Evolutionary conservation across 1,140 invertebrate genomes (phyloP).

Genomic region (Tetranychus cinnabarinus): DNA sequence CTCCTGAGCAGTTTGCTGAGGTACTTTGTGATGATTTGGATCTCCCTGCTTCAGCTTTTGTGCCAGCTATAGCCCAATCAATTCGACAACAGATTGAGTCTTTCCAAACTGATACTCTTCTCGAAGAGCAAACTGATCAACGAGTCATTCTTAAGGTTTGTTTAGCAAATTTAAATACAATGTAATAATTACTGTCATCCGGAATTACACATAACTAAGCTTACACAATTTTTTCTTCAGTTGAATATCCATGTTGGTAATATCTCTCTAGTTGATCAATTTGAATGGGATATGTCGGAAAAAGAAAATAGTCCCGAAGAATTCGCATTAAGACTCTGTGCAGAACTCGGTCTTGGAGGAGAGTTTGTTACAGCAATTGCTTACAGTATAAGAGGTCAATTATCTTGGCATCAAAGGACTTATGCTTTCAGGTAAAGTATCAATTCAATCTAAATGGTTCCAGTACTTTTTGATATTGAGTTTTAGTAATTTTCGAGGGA

Average conservation of each 20-base stretch:
- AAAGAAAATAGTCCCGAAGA: constrained; percentile 92
- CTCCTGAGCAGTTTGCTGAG: constrained; percentile 96
- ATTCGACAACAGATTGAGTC: constrained; percentile 90
- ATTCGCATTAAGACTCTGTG: constrained; percentile 85
- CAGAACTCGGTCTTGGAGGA: constrained; percentile 86
- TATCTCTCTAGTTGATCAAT: constrained; percentile 93
- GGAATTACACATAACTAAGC: not conserved
- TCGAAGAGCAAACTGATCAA: constrained; percentile 57
- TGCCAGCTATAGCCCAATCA: constrained; percentile 82
- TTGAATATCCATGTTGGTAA: constrained; percentile 98
- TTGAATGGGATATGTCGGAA: constrained; percentile 99
- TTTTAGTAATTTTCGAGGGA: no score
- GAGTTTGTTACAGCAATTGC: constrained; percentile 98
- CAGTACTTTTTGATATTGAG: no score
- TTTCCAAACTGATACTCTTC: constrained; percentile 54
- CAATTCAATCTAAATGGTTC: constrained; percentile 10
- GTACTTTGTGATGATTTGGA: constrained; percentile 95
- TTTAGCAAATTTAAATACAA: not conserved
- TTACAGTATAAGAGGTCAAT: constrained; percentile 70
- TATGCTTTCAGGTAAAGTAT: constrained; percentile 53
- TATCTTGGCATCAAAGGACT: constrained; percentile 89
- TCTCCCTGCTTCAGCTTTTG: constrained; percentile 86
- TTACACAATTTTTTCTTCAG: constrained; percentile 17
- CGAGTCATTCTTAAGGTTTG: constrained; percentile 71
- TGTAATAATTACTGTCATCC: not conserved